Conservation (phyloP, 2,888 invertebrate genomes). For the Tetragonula carbonaria region DNA sequence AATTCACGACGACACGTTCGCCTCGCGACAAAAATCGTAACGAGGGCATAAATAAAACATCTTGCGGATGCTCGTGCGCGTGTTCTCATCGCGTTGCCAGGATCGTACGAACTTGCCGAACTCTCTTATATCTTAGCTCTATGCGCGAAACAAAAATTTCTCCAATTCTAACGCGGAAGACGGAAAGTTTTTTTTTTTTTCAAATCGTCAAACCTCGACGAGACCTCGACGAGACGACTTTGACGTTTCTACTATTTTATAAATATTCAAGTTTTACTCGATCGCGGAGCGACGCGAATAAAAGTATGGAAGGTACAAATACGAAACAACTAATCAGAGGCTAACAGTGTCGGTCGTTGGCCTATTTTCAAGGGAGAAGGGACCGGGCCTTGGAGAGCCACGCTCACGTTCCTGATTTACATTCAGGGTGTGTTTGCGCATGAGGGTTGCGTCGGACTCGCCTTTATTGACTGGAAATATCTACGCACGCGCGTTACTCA, state of each 20-base stretch:
- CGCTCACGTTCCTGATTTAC: constrained; percentile 40
- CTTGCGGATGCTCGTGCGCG: constrained; percentile 62
- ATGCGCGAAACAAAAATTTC: neutral
- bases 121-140: neutral
- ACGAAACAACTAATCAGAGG: neutral
- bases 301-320: neutral
- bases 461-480: constrained; percentile 77
- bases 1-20: constrained; percentile 32
- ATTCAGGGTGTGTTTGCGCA: constrained; percentile 73
- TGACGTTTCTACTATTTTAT: neutral
- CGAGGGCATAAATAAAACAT: constrained; percentile 65
- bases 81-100: constrained; percentile 60
- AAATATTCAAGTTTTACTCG: fast-evolving
- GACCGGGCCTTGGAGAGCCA: neutral
- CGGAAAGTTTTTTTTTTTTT: too few species aligned
- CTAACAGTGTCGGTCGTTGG: constrained; percentile 34
- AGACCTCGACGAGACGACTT: neutral
- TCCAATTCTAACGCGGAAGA: neutral
- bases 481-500: constrained; percentile 71
- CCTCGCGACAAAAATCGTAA: constrained; percentile 51
- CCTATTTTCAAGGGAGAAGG: constrained; percentile 18
- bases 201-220: neutral
- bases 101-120: constrained; percentile 40
- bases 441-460: constrained; percentile 70
- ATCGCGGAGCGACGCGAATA: neutral